phyloP scores from a whole-genome alignment of 1,140 invertebrate genomes.

The Rhynchophorus ferrugineus region DNA sequence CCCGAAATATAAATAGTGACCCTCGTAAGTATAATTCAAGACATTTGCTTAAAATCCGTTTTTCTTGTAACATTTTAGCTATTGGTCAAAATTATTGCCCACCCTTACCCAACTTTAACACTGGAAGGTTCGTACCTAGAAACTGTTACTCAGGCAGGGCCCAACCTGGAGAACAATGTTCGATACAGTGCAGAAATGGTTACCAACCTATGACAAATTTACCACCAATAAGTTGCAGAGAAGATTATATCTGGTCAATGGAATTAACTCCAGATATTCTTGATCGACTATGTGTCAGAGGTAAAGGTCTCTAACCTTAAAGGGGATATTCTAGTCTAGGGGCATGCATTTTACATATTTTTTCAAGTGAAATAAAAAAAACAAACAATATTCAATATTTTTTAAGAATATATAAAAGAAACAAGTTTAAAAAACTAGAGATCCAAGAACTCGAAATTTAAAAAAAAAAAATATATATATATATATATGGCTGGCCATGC shows the following conservation, averaged over 20 bases:
- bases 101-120: constrained; percentile 36
- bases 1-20: too few relatives aligned
- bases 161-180: constrained; percentile 40
- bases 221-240: constrained; percentile 21
- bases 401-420: not conserved
- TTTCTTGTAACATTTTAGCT: too few relatives aligned
- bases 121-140: constrained; percentile 42
- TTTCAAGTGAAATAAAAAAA: too few relatives aligned
- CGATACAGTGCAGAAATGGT: constrained; percentile 40
- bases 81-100: constrained; percentile 35
- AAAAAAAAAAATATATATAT: too few relatives aligned
- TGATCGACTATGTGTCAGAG: constrained; percentile 26
- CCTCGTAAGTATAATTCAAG: not conserved
- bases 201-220: constrained; percentile 28
- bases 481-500: too few relatives aligned
- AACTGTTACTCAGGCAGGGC: constrained; percentile 41
- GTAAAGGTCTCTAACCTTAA: too few relatives aligned
- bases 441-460: too few relatives aligned
- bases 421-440: not conserved
- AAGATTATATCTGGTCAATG: constrained; percentile 37
- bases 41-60: too few relatives aligned
- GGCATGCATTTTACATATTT: too few relatives aligned
- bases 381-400: not conserved
- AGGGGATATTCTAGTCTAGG: not conserved
- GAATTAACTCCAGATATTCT: constrained; percentile 17